Conservation (phyloP, 2,888 invertebrate species). For the Acrobasis repandana region DNA sequence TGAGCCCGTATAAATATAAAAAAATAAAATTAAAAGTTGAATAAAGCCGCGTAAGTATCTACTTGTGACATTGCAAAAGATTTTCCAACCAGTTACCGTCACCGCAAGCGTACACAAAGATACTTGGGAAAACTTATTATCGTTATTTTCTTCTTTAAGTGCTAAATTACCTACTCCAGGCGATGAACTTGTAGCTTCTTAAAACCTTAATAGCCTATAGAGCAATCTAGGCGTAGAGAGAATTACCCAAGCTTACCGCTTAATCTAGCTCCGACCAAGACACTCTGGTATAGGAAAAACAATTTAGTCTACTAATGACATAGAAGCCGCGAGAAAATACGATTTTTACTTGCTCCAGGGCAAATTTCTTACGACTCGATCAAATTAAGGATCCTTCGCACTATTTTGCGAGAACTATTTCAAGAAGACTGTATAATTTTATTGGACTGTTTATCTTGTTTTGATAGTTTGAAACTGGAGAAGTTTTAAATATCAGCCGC, state of each 20-base stretch:
- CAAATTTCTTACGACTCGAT: constrained; percentile 33
- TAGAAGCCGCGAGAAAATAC: constrained; percentile 55
- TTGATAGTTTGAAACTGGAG: constrained; percentile 25
- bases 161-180: constrained; percentile 28
- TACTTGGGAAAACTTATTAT: constrained; percentile 11
- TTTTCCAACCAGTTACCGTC: not conserved
- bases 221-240: constrained; percentile 40
- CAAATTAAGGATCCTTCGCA: constrained; percentile 32
- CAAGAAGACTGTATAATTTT: constrained; percentile 37
- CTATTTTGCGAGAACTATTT: constrained; percentile 38
- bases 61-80: not conserved
- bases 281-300: constrained; percentile 59
- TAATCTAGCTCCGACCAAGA: constrained; percentile 63
- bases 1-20: not conserved
- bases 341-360: constrained; percentile 47
- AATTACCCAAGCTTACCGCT: constrained; percentile 58
- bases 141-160: constrained; percentile 25
- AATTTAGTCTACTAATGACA: constrained; percentile 67
- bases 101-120: not conserved
- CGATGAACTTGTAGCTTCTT: constrained; percentile 33
- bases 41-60: not conserved
- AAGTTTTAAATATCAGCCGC: constrained; percentile 26
- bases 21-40: not conserved
- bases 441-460: constrained; percentile 31
- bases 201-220: constrained; percentile 43